These are phyloP conservation scores for Catajapyx aquilonaris DNA, from an alignment of 1,140 invertebrate species.

Conservation along the genomic window DNA sequence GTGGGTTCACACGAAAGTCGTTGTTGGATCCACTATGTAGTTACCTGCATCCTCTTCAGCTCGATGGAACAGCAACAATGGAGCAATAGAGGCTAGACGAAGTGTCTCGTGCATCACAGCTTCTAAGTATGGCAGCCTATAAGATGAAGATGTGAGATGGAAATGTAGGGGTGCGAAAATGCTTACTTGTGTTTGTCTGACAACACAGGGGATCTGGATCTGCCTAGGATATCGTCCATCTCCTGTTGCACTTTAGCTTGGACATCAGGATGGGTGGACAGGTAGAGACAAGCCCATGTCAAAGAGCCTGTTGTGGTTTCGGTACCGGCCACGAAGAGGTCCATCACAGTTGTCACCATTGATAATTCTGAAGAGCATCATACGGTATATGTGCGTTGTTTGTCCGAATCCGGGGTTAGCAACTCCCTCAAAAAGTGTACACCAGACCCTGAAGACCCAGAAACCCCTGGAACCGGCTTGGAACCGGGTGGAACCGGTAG, in stretches of 20 bases:
- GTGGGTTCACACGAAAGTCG: too few relatives aligned
- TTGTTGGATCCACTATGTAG: too few relatives aligned
- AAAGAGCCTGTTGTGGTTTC: slow-evolving; percentile 61
- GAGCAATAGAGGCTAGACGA: slow-evolving; percentile 52
- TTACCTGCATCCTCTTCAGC: slow-evolving; percentile 42
- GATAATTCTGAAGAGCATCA: too few relatives aligned
- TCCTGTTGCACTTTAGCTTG: slow-evolving; percentile 58
- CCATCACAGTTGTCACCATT: slow-evolving; percentile 49
- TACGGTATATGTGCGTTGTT: too few relatives aligned
- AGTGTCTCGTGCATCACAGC: slow-evolving; percentile 51
- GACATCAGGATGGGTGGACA: slow-evolving; percentile 52
- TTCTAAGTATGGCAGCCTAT: slow-evolving; percentile 58
- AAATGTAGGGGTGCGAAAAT: too few relatives aligned
- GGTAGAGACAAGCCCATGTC: slow-evolving; percentile 51
- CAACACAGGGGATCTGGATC: slow-evolving; percentile 37
- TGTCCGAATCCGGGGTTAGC: too few relatives aligned
- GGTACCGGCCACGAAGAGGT: slow-evolving; percentile 61
- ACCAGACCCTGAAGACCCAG: too few relatives aligned
- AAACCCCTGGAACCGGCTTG: too few relatives aligned
- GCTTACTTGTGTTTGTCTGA: slow-evolving; percentile 45
- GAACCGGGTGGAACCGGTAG: too few relatives aligned
- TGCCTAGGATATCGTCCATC: slow-evolving; percentile 50
- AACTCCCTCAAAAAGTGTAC: too few relatives aligned
- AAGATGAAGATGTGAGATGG: too few relatives aligned
- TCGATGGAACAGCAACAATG: slow-evolving; percentile 55